A percentile compares a stretch with the other conserved stretches of the same genome.
Evolutionary conservation across 2,113 vertebrate species (phyloP).

Genomic region (Atrichornis clamosus): DNA sequence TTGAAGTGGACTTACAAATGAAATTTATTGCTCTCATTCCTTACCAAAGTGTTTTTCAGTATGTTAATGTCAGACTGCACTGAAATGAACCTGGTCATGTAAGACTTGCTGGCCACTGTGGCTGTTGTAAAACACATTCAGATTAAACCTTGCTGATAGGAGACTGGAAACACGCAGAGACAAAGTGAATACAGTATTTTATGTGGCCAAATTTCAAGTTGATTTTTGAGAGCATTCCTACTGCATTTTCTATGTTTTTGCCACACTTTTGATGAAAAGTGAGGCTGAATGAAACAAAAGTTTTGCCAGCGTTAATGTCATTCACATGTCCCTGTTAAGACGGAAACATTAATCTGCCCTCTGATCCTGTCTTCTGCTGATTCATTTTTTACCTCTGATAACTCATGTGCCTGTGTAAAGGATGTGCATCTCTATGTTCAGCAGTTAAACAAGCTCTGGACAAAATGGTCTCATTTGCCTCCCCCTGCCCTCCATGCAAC

Average conservation of each 20-base stretch:
- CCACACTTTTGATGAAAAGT: neutral
- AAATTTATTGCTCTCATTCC: neutral
- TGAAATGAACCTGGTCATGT: neutral
- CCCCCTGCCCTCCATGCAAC: neutral
- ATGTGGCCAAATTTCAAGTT: neutral
- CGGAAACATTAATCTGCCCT: neutral
- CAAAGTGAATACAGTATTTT: neutral
- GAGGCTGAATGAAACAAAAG: neutral
- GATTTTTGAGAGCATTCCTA: neutral
- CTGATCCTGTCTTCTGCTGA: neutral
- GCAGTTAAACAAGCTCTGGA: neutral
- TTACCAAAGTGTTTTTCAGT: neutral
- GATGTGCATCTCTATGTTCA: neutral
- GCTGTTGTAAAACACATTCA: neutral
- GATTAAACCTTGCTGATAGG: neutral
- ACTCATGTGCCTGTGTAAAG: neutral
- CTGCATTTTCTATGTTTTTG: neutral
- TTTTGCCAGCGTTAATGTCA: neutral
- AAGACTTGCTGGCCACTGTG: neutral
- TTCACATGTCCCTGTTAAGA: rapidly evolving
- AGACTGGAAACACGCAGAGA: neutral
- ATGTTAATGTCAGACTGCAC: neutral
- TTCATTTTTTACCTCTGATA: neutral
- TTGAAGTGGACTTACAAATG: neutral
- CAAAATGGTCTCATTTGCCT: neutral